These are phyloP conservation scores for Eospalax fontanierii DNA, from an alignment of 2,797 vertebrate species.

Conservation along the genomic window DNA sequence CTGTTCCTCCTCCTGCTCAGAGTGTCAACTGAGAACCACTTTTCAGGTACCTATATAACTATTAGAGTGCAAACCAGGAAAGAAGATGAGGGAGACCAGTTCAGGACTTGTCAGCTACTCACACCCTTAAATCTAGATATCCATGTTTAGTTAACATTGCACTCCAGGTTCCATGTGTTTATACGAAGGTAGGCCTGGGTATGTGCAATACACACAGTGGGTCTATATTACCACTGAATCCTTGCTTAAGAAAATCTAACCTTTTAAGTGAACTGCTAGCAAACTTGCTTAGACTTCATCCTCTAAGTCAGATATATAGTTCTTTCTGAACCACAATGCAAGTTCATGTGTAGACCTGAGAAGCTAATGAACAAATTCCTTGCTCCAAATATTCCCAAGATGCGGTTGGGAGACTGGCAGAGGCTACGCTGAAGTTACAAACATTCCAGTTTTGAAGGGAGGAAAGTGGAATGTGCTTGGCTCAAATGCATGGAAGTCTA, in stretches of 20 bases:
- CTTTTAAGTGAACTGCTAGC: not conserved
- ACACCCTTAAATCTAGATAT: not conserved
- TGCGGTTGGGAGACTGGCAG: rapidly evolving
- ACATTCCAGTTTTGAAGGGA: not conserved
- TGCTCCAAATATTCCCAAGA: not conserved
- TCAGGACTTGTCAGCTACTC: not conserved
- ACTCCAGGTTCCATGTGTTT: not conserved
- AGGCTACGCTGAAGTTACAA: not conserved
- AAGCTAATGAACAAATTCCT: not conserved
- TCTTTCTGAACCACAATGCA: no score
- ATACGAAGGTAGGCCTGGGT: no score
- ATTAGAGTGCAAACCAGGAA: not conserved
- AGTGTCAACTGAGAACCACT: not conserved
- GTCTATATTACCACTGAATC: not conserved
- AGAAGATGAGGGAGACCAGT: not conserved
- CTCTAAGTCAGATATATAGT: not conserved
- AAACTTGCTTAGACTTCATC: not conserved
- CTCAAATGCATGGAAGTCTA: not conserved
- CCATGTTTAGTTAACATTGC: not conserved
- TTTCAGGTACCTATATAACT: not conserved
- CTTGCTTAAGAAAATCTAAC: not conserved
- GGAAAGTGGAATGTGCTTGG: not conserved
- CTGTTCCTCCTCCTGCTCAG: not conserved
- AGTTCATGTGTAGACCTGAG: not conserved
- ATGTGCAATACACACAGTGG: not conserved